These are phyloP conservation scores for Corythornis cristatus DNA, from an alignment of 2,113 vertebrate species.

Conservation along the genomic window DNA sequence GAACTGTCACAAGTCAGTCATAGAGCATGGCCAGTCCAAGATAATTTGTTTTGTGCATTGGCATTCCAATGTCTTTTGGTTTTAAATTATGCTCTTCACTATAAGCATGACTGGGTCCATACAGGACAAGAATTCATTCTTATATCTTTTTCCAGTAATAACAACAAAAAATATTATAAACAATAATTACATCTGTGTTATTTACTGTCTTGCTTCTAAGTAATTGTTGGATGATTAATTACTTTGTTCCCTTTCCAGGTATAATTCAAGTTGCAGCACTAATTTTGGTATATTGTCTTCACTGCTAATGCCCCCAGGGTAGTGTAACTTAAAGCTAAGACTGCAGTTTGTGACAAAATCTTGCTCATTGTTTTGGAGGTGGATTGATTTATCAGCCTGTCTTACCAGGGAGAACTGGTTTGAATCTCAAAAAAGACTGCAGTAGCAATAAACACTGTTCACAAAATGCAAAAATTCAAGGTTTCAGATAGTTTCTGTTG, in stretches of 20 bases:
- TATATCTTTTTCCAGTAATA: neutral
- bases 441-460: neutral
- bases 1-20: neutral
- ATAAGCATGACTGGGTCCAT: neutral
- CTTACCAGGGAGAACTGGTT: neutral
- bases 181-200: neutral
- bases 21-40: neutral
- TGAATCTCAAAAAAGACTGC: neutral
- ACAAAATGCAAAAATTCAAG: conserved; percentile 19
- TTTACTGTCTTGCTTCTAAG: neutral
- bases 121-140: neutral
- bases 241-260: neutral
- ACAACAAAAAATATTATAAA: neutral
- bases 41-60: neutral
- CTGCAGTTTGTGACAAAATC: conserved; percentile 31
- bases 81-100: neutral
- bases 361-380: neutral
- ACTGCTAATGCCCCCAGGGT: neutral
- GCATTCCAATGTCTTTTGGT: neutral
- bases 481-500: conserved; percentile 40
- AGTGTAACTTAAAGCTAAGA: neutral
- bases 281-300: neutral
- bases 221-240: neutral
- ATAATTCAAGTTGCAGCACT: neutral
- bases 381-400: conserved; percentile 1